A percentile compares a stretch with the other conserved stretches of the same genome.
phyloP scores from a whole-genome alignment of 2,113 vertebrate genomes.

The Chionomys nivalis region DNA sequence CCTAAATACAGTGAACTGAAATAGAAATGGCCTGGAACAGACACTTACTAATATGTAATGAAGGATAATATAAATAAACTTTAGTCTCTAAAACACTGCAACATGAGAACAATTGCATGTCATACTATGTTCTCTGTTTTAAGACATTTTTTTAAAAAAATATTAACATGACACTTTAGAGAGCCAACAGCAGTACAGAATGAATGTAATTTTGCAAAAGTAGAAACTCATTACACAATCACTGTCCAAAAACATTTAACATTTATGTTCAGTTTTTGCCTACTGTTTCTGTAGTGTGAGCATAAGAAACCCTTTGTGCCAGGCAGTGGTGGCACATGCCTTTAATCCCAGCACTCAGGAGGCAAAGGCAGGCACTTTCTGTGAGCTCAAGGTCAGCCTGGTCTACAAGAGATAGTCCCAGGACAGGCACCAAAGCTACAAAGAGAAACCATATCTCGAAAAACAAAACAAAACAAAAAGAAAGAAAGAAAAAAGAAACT shows the following conservation, averaged over 20 bases:
- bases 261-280: background rate
- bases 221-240: background rate
- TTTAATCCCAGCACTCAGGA: too few species aligned
- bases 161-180: background rate
- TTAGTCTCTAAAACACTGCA: background rate
- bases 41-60: background rate
- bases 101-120: background rate
- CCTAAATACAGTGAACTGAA: background rate
- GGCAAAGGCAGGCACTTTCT: too few species aligned
- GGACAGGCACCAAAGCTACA: too few species aligned
- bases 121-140: background rate
- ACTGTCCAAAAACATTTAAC: background rate
- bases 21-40: background rate
- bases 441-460: too few species aligned
- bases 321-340: too few species aligned
- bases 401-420: too few species aligned
- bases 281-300: background rate
- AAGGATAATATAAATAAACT: background rate
- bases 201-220: background rate
- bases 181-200: background rate
- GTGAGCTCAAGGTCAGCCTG: too few species aligned
- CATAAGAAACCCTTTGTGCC: background rate
- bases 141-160: background rate
- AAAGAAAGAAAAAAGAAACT: background rate
- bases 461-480: too few species aligned